These are phyloP conservation scores for Xylota sylvarum DNA, from an alignment of 2,888 invertebrate species.

Conservation along the genomic window DNA sequence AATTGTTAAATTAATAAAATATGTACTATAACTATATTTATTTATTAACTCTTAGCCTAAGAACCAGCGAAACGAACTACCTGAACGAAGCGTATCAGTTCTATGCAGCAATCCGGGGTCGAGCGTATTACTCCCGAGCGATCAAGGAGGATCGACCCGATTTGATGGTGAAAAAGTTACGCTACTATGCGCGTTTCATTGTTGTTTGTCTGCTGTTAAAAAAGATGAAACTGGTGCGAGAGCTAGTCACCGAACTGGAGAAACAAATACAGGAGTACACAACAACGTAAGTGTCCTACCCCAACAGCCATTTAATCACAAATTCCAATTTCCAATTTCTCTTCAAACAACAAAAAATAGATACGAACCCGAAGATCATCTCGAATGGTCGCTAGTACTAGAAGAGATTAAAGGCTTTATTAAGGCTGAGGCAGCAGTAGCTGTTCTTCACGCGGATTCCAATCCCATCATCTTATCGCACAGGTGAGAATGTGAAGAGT, in stretches of 20 bases:
- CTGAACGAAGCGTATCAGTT: constrained; percentile 98
- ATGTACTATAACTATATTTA: background rate
- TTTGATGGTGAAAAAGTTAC: constrained; percentile 97
- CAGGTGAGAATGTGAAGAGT: constrained; percentile 86
- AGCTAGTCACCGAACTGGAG: constrained; percentile 95
- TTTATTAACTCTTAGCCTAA: constrained; percentile 88
- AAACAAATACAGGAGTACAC: constrained; percentile 98
- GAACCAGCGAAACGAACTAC: constrained; percentile 98
- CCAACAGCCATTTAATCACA: constrained; percentile 3
- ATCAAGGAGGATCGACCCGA: constrained; percentile 97
- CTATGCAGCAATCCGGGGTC: constrained; percentile 96
- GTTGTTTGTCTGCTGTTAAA: constrained; percentile 97
- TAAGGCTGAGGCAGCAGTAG: constrained; percentile 95
- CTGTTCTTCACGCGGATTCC: constrained; percentile 94
- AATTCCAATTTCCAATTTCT: constrained; percentile 3
- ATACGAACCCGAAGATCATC: constrained; percentile 98
- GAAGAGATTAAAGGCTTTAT: constrained; percentile 98
- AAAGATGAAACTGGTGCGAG: constrained; percentile 96
- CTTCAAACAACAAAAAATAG: constrained; percentile 76
- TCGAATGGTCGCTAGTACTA: constrained; percentile 97
- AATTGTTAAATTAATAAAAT: no score
- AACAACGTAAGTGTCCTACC: constrained; percentile 86
- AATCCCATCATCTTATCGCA: constrained; percentile 94
- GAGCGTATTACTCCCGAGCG: constrained; percentile 97
- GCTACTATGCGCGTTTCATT: constrained; percentile 98